Percentiles rank a stretch among this genome's conserved stretches.
phyloP scores from a whole-genome alignment of 2,888 invertebrate genomes.

The Ametastegia equiseti region DNA sequence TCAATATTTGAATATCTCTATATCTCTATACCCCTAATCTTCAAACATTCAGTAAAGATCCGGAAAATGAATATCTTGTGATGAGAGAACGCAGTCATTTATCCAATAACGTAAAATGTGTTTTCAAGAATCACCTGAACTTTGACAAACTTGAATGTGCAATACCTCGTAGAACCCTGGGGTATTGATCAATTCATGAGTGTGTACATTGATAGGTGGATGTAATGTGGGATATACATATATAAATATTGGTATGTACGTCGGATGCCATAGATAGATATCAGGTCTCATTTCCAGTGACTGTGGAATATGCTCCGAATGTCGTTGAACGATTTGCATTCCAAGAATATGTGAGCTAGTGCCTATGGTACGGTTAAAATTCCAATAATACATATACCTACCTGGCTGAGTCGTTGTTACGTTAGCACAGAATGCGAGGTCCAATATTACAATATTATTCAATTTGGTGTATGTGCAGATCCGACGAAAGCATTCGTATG shows the following conservation, averaged over 20 bases:
- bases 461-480: constrained; percentile 61
- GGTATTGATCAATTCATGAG: no score
- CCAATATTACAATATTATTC: constrained; percentile 71
- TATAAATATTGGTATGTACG: not conserved
- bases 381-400: constrained; percentile 69
- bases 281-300: constrained; percentile 5
- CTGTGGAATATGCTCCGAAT: constrained; percentile 52
- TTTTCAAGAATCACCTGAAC: not conserved
- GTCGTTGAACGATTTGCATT: constrained; percentile 65
- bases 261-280: not conserved
- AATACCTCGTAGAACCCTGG: not conserved
- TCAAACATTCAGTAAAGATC: not conserved
- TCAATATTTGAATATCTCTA: no score
- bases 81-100: not conserved
- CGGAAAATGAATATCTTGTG: not conserved
- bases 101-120: not conserved
- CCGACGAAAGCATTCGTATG: constrained; percentile 25
- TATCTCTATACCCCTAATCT: no score
- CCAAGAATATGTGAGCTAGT: constrained; percentile 58
- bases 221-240: not conserved
- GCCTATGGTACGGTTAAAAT: constrained; percentile 61
- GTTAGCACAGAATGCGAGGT: constrained; percentile 63
- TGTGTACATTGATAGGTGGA: not conserved
- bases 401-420: constrained; percentile 51
- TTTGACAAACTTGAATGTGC: not conserved